phyloP scores from a whole-genome alignment of 2,888 invertebrate species.

The Ischnura elegans region DNA sequence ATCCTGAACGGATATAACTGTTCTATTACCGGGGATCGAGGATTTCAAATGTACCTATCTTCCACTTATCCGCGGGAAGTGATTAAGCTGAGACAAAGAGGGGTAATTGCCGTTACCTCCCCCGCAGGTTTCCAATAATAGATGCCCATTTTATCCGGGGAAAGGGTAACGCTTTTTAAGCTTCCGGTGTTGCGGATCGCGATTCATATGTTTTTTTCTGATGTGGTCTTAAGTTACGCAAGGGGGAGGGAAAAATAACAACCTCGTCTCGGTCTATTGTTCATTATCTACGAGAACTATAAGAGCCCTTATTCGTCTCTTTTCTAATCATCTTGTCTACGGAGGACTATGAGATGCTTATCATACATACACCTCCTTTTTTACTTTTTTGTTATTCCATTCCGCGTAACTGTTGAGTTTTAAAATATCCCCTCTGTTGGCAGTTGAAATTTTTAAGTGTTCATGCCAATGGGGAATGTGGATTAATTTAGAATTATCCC shows the following conservation, averaged over 20 bases:
- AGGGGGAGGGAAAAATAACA: slow-evolving; percentile 55
- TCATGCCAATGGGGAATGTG: not conserved
- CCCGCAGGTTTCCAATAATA: not conserved
- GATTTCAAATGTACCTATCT: not conserved
- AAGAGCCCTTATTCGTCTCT: too few species aligned
- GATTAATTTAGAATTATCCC: not conserved
- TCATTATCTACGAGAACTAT: too few species aligned
- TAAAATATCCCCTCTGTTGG: not conserved
- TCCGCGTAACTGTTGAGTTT: not conserved
- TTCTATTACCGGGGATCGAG: not conserved
- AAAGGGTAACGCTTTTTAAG: not conserved
- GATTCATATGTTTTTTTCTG: not conserved
- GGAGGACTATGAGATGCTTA: too few species aligned
- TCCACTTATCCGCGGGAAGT: not conserved
- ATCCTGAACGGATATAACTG: not conserved
- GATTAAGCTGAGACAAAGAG: not conserved
- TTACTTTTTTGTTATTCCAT: too few species aligned
- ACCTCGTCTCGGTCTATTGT: too few species aligned
- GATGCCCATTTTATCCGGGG: not conserved
- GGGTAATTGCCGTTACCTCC: not conserved
- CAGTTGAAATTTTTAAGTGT: not conserved
- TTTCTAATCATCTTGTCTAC: too few species aligned
- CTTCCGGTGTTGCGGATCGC: not conserved
- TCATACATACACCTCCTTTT: too few species aligned
- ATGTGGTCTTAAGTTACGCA: not conserved